Percentiles rank a stretch among this genome's conserved stretches.
Conservation (phyloP, 2,113 vertebrate genomes). For the Patagioenas fasciata region DNA sequence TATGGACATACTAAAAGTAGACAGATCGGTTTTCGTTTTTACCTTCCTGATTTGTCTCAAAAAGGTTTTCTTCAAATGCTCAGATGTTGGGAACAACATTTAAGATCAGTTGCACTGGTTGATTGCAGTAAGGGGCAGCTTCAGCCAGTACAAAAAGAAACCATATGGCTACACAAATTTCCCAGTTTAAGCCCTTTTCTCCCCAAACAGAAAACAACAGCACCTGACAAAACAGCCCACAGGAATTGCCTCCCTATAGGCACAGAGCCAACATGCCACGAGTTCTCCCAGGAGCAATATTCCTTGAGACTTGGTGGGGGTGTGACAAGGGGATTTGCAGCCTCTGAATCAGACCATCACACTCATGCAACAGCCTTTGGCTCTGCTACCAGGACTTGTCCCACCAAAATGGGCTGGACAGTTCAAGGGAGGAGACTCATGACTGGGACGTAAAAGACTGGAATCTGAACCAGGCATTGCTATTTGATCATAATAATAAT, state of each 20-base stretch:
- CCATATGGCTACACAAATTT: accelerated
- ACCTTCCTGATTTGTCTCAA: background rate
- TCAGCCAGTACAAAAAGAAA: background rate
- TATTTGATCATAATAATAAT: background rate
- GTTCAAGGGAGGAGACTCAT: background rate
- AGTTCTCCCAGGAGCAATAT: background rate
- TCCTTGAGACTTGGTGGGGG: background rate
- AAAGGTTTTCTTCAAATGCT: background rate
- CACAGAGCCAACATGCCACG: background rate
- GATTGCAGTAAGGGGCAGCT: background rate
- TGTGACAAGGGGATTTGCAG: background rate
- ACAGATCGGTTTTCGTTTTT: background rate
- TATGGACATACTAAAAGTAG: background rate
- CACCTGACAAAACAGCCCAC: background rate
- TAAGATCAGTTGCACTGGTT: background rate
- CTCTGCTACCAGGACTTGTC: background rate
- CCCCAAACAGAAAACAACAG: background rate
- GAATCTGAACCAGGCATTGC: background rate
- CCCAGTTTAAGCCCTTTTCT: background rate
- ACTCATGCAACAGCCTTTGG: background rate
- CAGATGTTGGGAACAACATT: background rate
- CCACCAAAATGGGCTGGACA: background rate
- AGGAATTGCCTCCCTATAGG: background rate
- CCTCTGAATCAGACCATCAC: background rate
- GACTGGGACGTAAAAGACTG: background rate